These are phyloP conservation scores for Megalops cyprinoides DNA, from an alignment of 2,797 vertebrate genomes.

Conservation along the genomic window DNA sequence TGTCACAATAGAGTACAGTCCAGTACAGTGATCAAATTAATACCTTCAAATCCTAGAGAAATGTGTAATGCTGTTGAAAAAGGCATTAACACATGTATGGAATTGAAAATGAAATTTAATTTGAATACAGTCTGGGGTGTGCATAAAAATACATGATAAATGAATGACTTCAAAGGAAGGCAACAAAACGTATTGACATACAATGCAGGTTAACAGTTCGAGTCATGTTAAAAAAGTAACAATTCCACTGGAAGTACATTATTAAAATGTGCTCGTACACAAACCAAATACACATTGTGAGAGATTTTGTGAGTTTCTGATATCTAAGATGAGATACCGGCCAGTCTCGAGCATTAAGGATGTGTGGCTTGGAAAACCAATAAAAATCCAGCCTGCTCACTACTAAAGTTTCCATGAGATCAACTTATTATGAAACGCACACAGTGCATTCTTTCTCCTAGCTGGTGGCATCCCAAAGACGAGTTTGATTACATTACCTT, in stretches of 20 bases:
- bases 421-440: conserved; percentile 20
- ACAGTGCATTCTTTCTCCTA: conserved; percentile 8
- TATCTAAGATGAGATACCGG: conserved; percentile 37
- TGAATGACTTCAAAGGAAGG: conserved; percentile 56
- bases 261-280: conserved; percentile 47
- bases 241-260: conserved; percentile 22
- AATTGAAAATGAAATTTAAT: conserved; percentile 54
- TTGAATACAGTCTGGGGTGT: conserved; percentile 50
- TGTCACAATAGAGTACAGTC: too few species aligned
- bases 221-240: conserved; percentile 41
- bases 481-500: conserved; percentile 27
- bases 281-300: conserved; percentile 41
- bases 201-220: conserved; percentile 39
- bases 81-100: conserved; percentile 58
- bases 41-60: too few species aligned
- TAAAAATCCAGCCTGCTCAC: neutral
- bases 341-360: conserved; percentile 35
- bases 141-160: conserved; percentile 48
- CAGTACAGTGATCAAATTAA: neutral
- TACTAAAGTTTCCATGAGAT: conserved; percentile 14
- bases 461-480: conserved; percentile 7
- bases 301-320: conserved; percentile 37
- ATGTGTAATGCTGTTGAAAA: neutral
- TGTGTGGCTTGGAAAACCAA: conserved; percentile 8
- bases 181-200: conserved; percentile 53